Conservation (phyloP, 1,140 invertebrate genomes). For the Diorhabda sublineata region DNA sequence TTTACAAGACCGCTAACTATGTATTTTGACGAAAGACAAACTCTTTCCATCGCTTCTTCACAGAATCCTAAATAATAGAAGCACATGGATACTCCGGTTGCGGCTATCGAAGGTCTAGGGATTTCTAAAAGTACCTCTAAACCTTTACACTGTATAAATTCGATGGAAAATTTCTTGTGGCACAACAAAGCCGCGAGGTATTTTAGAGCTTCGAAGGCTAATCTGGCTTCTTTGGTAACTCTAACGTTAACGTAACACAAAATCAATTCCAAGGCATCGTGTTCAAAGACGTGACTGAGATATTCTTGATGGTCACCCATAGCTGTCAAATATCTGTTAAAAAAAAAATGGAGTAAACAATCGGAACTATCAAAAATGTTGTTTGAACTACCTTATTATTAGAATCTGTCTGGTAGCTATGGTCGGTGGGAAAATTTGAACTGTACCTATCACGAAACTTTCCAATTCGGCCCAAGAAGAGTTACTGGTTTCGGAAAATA, state of each 20-base stretch:
- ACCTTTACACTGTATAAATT: constrained; percentile 85
- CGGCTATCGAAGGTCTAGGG: constrained; percentile 86
- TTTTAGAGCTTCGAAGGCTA: constrained; percentile 92
- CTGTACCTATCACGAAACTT: constrained; percentile 75
- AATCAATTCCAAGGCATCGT: constrained; percentile 78
- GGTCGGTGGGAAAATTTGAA: constrained; percentile 81
- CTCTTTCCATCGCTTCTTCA: constrained; percentile 95
- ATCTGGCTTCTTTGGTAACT: constrained; percentile 81
- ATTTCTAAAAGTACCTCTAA: constrained; percentile 82
- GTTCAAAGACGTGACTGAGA: constrained; percentile 85
- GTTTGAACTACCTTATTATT: constrained; percentile 61
- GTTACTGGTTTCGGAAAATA: constrained; percentile 56
- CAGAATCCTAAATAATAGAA: constrained; percentile 95
- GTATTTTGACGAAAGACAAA: constrained; percentile 77
- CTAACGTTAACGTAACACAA: constrained; percentile 86
- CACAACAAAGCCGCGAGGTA: constrained; percentile 90
- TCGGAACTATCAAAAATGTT: not conserved
- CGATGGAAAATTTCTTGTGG: constrained; percentile 96
- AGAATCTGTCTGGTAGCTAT: constrained; percentile 84
- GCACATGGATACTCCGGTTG: constrained; percentile 93
- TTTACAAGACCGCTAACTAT: constrained; percentile 75
- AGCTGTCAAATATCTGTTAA: constrained; percentile 71
- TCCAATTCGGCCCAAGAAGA: constrained; percentile 90
- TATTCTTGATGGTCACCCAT: constrained; percentile 98
- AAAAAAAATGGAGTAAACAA: not conserved